phyloP scores from a whole-genome alignment of 2,888 invertebrate genomes.

The Macrosiphum euphorbiae region DNA sequence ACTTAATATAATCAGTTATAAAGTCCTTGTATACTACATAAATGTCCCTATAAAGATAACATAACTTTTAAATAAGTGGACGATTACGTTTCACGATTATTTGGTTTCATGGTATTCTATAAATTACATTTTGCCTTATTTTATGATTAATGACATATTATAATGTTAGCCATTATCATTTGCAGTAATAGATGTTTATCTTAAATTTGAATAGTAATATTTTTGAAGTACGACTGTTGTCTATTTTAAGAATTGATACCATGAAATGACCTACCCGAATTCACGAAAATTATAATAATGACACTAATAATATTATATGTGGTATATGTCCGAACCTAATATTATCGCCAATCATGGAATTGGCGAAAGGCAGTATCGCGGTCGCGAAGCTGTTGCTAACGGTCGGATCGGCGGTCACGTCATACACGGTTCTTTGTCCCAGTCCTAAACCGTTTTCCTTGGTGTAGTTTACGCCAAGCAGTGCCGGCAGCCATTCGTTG shows the following conservation, averaged over 20 bases:
- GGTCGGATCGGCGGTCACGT: conserved; percentile 70
- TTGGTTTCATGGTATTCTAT: too few species aligned
- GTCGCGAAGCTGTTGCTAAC: conserved; percentile 71
- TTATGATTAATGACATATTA: too few species aligned
- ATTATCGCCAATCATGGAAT: conserved; percentile 71
- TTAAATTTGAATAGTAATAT: not conserved
- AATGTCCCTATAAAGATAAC: too few species aligned
- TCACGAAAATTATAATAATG: not conserved
- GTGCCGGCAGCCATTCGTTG: conserved; percentile 71
- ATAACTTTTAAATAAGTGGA: too few species aligned
- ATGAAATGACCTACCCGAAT: not conserved
- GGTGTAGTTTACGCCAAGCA: conserved; percentile 69
- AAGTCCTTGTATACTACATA: too few species aligned
- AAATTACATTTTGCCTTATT: too few species aligned
- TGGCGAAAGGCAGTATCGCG: conserved; percentile 72
- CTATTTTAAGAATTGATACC: not conserved
- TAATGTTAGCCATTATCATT: too few species aligned
- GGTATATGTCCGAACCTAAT: conserved; percentile 68
- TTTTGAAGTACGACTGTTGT: not conserved
- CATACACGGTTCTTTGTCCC: conserved; percentile 67
- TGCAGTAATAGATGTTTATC: too few species aligned
- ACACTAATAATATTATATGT: not conserved
- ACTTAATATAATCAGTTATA: too few species aligned
- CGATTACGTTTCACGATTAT: too few species aligned
- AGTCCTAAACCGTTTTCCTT: conserved; percentile 68